Evolutionary conservation across 2,113 vertebrate genomes (phyloP).

Genomic region (Cyrtonyx montezumae): DNA sequence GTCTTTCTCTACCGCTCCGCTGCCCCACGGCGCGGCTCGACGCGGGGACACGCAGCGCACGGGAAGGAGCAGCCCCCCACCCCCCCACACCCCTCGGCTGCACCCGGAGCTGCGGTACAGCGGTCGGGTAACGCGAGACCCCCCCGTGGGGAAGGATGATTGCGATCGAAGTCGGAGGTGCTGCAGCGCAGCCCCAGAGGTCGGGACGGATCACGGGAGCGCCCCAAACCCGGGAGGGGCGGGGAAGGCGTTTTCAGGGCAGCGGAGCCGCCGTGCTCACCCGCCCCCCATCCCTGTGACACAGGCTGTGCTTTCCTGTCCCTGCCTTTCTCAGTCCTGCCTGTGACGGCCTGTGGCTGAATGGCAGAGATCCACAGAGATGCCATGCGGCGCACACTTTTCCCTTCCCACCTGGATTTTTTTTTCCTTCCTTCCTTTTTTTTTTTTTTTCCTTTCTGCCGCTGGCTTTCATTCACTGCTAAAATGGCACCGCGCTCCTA

Average conservation of each 20-base stretch:
- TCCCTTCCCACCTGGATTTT: background rate
- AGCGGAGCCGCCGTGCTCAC: background rate
- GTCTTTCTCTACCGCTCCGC: too few relatives aligned
- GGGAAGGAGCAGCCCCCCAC: background rate
- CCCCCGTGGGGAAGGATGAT: background rate
- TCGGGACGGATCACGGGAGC: background rate
- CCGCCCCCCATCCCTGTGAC: background rate
- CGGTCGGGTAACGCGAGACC: background rate
- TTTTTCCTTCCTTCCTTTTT: background rate
- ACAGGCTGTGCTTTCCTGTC: background rate
- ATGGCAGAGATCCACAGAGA: background rate
- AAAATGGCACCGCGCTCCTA: conserved; percentile 35
- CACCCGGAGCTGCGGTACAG: background rate
- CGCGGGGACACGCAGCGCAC: background rate
- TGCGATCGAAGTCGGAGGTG: background rate
- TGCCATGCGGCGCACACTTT: background rate
- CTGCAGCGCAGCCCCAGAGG: background rate
- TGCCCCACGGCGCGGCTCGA: background rate
- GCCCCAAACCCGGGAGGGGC: background rate
- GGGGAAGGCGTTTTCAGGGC: background rate
- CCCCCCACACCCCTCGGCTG: background rate
- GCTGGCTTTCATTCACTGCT: background rate
- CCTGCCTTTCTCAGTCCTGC: background rate
- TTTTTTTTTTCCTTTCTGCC: background rate
- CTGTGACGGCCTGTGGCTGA: background rate